Evolutionary conservation across 2,888 invertebrate species (phyloP).

Genomic region (Ophion ellenae): DNA sequence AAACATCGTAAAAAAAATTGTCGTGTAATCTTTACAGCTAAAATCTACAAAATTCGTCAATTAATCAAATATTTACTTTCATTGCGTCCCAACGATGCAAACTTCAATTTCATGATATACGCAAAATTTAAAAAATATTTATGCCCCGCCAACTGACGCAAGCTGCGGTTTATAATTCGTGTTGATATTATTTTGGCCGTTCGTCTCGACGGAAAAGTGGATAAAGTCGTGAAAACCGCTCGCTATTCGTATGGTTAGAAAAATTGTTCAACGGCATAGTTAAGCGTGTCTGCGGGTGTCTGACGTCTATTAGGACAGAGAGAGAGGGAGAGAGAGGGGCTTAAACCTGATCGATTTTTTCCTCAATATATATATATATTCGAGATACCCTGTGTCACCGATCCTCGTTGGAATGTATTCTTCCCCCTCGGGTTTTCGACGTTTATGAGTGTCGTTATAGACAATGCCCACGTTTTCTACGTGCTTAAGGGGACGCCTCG

Average conservation of each 20-base stretch:
- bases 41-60: too few relatives aligned
- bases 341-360: slow-evolving; percentile 60
- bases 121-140: too few relatives aligned
- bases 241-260: not conserved
- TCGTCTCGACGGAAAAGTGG: too few relatives aligned
- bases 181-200: too few relatives aligned
- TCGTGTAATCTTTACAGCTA: too few relatives aligned
- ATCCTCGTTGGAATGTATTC: slow-evolving; percentile 35
- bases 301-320: slow-evolving; percentile 32
- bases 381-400: slow-evolving; percentile 29
- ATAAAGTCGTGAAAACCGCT: too few relatives aligned
- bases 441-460: not conserved
- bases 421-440: slow-evolving; percentile 11
- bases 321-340: not conserved
- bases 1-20: too few relatives aligned
- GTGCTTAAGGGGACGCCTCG: slow-evolving; percentile 31
- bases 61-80: too few relatives aligned
- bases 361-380: not conserved
- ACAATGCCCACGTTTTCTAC: not conserved
- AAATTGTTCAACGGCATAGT: slow-evolving; percentile 14
- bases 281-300: slow-evolving; percentile 53
- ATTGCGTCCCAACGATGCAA: too few relatives aligned
- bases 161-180: too few relatives aligned
- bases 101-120: too few relatives aligned
- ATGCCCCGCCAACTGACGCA: too few relatives aligned